Conservation (phyloP, 2,888 invertebrate genomes). For the Epinotia demarniana region DNA sequence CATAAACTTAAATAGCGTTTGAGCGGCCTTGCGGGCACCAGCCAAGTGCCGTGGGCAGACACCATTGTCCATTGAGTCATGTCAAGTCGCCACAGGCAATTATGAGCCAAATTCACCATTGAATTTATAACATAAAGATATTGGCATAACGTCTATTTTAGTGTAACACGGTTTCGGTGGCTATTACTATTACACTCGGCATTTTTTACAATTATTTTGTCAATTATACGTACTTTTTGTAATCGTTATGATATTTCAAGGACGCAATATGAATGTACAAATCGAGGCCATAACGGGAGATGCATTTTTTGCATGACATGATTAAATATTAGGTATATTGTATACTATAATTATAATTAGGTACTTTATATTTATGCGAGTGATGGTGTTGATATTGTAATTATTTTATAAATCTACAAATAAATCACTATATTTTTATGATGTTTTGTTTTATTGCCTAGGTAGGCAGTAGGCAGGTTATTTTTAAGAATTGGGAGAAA, state of each 20-base stretch:
- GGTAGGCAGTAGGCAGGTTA: too few species aligned
- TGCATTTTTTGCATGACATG: slow-evolving; percentile 47
- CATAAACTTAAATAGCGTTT: slow-evolving; percentile 39
- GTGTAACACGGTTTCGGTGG: background rate
- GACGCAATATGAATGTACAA: slow-evolving; percentile 48
- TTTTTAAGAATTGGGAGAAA: too few species aligned
- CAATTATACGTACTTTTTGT: slow-evolving; percentile 51
- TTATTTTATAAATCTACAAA: slow-evolving; percentile 41
- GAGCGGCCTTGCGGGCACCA: slow-evolving; percentile 47
- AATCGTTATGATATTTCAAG: slow-evolving; percentile 35
- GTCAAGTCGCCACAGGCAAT: slow-evolving; percentile 27
- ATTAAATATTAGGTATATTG: slow-evolving; percentile 17
- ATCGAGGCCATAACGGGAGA: slow-evolving; percentile 52
- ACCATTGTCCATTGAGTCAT: slow-evolving; percentile 52
- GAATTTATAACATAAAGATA: background rate
- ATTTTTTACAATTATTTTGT: slow-evolving; percentile 52
- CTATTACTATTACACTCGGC: slow-evolving; percentile 1
- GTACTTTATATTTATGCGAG: slow-evolving; percentile 22
- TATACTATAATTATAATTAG: slow-evolving; percentile 1
- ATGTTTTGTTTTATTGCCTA: background rate
- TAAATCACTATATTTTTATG: slow-evolving; percentile 37
- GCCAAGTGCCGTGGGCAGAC: slow-evolving; percentile 38
- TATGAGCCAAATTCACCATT: slow-evolving; percentile 12
- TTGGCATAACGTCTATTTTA: slow-evolving; percentile 2
- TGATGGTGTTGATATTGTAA: slow-evolving; percentile 36